Conservation (phyloP, 1,140 invertebrate genomes). For the Lamellibrachia luymesi region DNA sequence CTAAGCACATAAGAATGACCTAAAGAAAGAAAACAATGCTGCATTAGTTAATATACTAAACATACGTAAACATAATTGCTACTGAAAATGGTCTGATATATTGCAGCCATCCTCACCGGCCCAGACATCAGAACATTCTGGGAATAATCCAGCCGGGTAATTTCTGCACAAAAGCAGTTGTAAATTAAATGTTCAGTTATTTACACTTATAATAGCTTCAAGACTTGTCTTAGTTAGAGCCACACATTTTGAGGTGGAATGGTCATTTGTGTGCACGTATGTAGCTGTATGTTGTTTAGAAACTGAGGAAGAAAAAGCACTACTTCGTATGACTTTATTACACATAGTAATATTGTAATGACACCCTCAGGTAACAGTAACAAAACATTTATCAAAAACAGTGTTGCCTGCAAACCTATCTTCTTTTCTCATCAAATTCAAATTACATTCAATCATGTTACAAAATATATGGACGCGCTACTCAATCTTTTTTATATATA, state of each 20-base stretch:
- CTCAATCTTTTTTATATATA: not conserved
- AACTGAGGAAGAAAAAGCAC: not conserved
- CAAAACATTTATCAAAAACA: not conserved
- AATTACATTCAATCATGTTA: not conserved
- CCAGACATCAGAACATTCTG: not conserved
- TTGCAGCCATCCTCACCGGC: not conserved
- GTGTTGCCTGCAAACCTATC: not conserved
- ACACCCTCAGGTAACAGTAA: not conserved
- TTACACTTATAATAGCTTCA: not conserved
- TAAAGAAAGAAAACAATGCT: not conserved
- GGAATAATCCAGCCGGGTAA: not conserved
- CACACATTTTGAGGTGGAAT: not conserved
- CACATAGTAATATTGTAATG: not conserved
- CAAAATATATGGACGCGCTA: not conserved
- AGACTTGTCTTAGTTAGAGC: not conserved
- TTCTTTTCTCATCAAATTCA: slow-evolving; percentile 1
- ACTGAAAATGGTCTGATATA: not conserved
- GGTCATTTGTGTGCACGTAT: not conserved
- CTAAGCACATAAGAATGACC: not conserved
- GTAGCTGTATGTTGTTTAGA: not conserved
- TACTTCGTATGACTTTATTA: not conserved
- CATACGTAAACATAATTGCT: not conserved
- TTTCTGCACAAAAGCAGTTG: not conserved
- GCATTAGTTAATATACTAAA: not conserved
- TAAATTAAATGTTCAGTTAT: not conserved